phyloP scores from a whole-genome alignment of 2,888 invertebrate genomes.

The Drosophila koepferae region DNA sequence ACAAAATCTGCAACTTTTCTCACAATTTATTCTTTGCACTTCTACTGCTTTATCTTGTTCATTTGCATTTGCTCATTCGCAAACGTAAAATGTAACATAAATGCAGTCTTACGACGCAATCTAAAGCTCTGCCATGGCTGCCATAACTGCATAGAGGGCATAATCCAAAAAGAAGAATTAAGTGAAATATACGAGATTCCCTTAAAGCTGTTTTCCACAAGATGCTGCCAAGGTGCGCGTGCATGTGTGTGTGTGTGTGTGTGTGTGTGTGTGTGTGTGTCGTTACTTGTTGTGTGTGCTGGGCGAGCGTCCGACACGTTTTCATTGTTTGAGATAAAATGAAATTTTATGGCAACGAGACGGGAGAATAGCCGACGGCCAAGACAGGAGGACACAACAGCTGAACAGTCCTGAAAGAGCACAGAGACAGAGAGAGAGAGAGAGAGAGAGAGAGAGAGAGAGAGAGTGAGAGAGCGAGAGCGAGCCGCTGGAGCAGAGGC shows the following conservation, averaged over 20 bases:
- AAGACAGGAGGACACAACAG: slow-evolving; percentile 23
- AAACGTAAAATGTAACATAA: slow-evolving; percentile 6
- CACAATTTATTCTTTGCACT: background rate
- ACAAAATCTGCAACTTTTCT: background rate
- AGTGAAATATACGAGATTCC: slow-evolving; percentile 12
- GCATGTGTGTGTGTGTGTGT: slow-evolving; percentile 2
- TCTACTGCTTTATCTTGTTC: background rate
- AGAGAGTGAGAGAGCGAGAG: background rate
- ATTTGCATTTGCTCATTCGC: slow-evolving; percentile 9
- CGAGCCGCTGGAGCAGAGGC: slow-evolving; percentile 39
- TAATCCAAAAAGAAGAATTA: slow-evolving; percentile 27
- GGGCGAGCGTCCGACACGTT: slow-evolving; percentile 66
- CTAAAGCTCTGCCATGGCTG: background rate
- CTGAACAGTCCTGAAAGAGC: background rate
- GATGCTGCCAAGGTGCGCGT: slow-evolving; percentile 20
- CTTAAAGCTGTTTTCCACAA: slow-evolving; percentile 8
- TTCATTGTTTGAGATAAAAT: slow-evolving; percentile 79
- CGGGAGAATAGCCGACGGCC: slow-evolving; percentile 37
- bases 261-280: slow-evolving; percentile 7
- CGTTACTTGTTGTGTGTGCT: slow-evolving; percentile 18
- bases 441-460: background rate
- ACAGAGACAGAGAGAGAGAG: background rate
- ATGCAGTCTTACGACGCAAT: slow-evolving; percentile 9
- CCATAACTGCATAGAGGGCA: slow-evolving; percentile 21
- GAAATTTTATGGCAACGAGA: slow-evolving; percentile 74